phyloP scores from a whole-genome alignment of 2,113 vertebrate genomes.

The Sakesphorus luctuosus region DNA sequence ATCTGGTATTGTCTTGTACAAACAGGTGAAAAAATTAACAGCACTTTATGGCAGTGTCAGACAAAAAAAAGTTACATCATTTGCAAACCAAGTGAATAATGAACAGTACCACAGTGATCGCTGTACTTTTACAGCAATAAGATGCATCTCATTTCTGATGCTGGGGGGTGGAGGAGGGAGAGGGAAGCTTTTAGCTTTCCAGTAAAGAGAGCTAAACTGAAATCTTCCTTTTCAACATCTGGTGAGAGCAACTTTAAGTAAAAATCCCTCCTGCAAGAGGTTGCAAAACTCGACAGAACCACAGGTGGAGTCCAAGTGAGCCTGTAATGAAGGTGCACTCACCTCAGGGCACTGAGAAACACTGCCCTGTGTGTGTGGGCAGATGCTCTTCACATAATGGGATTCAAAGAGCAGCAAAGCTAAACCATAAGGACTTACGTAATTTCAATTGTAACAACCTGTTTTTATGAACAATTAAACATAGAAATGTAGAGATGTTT shows the following conservation, averaged over 20 bases:
- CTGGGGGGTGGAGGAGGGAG: neutral
- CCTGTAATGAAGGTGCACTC: neutral
- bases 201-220: constrained; percentile 4
- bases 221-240: constrained; percentile 18
- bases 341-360: neutral
- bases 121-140: constrained; percentile 3
- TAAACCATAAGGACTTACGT: neutral
- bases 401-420: neutral
- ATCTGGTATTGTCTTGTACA: neutral
- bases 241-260: neutral
- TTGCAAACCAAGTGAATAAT: constrained; percentile 32
- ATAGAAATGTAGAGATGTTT: neutral
- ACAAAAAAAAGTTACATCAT: neutral
- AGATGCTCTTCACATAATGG: neutral
- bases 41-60: constrained; percentile 49
- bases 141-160: neutral
- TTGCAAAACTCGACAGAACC: neutral
- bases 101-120: neutral
- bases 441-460: neutral
- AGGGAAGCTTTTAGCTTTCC: constrained; percentile 28
- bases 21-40: constrained; percentile 38
- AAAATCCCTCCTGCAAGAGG: neutral
- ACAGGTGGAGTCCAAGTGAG: neutral
- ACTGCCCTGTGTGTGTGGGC: fast-evolving
- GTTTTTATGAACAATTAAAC: neutral